Conservation (phyloP, 2,888 invertebrate genomes). For the Ditula angustiorana region DNA sequence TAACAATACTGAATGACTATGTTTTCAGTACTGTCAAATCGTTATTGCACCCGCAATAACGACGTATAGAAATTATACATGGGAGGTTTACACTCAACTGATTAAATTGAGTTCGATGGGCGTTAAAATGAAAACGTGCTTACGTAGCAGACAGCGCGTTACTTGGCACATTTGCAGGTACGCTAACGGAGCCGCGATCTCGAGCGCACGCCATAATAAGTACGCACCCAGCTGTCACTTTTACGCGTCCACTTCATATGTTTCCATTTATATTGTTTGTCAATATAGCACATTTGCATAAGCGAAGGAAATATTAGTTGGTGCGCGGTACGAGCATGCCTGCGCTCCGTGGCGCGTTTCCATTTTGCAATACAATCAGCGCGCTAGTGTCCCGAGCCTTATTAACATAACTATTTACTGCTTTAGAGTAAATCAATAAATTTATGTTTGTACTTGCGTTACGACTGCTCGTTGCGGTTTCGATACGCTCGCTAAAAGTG, state of each 20-base stretch:
- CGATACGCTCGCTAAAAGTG: conserved; percentile 57
- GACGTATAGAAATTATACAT: not conserved
- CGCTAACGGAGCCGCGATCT: not conserved
- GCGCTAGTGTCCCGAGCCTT: conserved; percentile 61
- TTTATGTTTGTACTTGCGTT: conserved; percentile 63
- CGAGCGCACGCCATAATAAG: conserved; percentile 3
- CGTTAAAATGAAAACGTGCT: not conserved
- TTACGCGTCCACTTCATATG: conserved; percentile 72
- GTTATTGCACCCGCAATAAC: no score
- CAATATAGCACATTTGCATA: conserved; percentile 75
- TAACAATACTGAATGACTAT: no score
- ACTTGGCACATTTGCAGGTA: conserved; percentile 3
- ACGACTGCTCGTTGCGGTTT: conserved; percentile 60
- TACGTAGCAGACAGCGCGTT: not conserved
- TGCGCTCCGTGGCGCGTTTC: conserved; percentile 62
- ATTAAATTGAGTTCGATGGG: not conserved
- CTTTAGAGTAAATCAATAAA: conserved; percentile 73
- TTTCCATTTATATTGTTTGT: conserved; percentile 76
- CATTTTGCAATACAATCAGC: conserved; percentile 78
- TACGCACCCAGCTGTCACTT: conserved; percentile 61
- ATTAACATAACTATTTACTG: conserved; percentile 78
- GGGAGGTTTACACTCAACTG: not conserved
- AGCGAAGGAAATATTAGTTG: conserved; percentile 69
- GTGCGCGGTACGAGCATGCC: conserved; percentile 56
- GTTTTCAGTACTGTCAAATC: no score